Evolutionary conservation across 2,113 vertebrate species (phyloP), one percentile per base, ranked within the genome.

Genomic region (Lutjanus erythropterus): DNA sequence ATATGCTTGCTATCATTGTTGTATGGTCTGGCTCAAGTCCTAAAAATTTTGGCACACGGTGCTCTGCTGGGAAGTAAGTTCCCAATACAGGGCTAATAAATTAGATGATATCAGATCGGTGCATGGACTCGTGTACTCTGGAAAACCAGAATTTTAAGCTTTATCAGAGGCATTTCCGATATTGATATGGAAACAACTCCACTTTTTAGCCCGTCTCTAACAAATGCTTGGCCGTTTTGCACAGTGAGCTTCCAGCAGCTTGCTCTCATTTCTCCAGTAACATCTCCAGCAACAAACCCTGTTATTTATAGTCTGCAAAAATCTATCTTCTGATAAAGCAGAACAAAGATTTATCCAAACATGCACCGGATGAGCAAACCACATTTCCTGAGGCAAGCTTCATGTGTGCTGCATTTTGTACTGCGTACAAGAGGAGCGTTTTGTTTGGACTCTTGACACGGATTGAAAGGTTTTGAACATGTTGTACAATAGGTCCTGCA

Each of bases 181-280:
- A n/a, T n/a, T n/a, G n/a, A n/a, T n/a, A n/a, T n/a, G n/a, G n/a
- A n/a, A n/a, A n/a, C n/a, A n/a, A n/a, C n/a, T n/a, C n/a, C n/a
- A n/a, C 1, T 37, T 46, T 74, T 71, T 25, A 46, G 27, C 0
- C 18, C n/a, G 31, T 72, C 14, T 81, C 16, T 75, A 75, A 75
- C 59, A 79, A 81, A 65, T 14, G 55, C 64, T 59, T 66, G 58
- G 68, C 58, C 37, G 12, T 50, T 50, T 66, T 47, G 55, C 73
- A 66, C 52, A 61, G n/a, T 66, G 29, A 72, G 39, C 59, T 83
- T 80, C 68, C 56, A 84, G 76, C 67, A 85, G 89, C 91, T 83
- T 89, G 84, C 50, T 64, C 41, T 84, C 53, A 76, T 62, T 55
- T 79, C 46, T 76, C 62, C 55, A 37, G 47, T 71, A 83, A 71